Base-by-base conservation (phyloP, 2,113 vertebrate genomes). In the Oryzias melastigma region DNA sequence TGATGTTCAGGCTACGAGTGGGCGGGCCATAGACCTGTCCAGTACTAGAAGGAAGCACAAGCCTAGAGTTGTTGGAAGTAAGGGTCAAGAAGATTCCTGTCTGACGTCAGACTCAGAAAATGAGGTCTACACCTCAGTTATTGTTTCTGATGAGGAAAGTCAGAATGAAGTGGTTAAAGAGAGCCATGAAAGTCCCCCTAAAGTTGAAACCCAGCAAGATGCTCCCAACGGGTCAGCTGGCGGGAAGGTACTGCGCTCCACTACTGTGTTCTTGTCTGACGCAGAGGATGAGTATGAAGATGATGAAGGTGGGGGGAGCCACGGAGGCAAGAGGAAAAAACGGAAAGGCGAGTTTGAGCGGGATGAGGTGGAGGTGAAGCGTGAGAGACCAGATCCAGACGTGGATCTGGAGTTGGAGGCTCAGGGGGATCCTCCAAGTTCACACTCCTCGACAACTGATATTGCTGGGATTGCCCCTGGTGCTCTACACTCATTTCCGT, bases 271-370 rank as follows among this genome's bases (percentile, higher is more conserved):
- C 40, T 87, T 92, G 17, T 93, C 92, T 0, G 91, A 92, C 54
- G 92, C 89, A 17, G 92, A 93, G 46, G 92, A 93, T 3, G 91
- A 93, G 42, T 86, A 91, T 8, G 91, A 92, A 19, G 90, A 90
- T 5, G 90, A 93, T 19, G 90, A 90, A 14, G 68, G 65, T 0
- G 81, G 65, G 48, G 75, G 50, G 10, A 64, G 62, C 55, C 84
- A 83, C 20, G 75, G 65, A 40, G 65, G 78, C 12, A 87, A 73
- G 45, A 84, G 72, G 44, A 90, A 86, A 82, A 92, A 87, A 56
- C 76, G 72, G 12, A 91, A 82, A 52, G 62, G 68, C 27, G 87
- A 85, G 20, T 82, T 85, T 72, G 90, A 90, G 20, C 75, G 59
- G 2, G 85, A 90, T 25, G 88, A 91, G 58, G 52, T 85, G 6